phyloP scores from a whole-genome alignment of 2,113 vertebrate species.

The Apaloderma vittatum region DNA sequence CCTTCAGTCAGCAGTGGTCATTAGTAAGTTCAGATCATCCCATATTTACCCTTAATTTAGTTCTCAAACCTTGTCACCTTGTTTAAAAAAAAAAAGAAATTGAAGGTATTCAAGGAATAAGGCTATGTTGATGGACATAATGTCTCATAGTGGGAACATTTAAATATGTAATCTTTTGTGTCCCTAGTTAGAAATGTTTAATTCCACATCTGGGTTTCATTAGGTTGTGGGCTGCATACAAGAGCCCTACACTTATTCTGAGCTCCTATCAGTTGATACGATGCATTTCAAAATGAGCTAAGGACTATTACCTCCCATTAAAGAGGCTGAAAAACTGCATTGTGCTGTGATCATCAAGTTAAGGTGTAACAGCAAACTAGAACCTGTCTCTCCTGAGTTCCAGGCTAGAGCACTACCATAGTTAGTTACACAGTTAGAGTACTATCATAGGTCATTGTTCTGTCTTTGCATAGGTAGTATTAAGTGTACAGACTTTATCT shows the following conservation, averaged over 20 bases:
- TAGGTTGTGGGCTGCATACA: background rate
- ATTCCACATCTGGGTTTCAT: background rate
- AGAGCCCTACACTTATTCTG: background rate
- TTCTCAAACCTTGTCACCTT: background rate
- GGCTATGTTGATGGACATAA: background rate
- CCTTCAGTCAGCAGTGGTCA: background rate
- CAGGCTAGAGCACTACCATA: background rate
- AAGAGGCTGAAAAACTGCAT: background rate
- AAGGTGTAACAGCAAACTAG: background rate
- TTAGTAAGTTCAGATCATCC: background rate
- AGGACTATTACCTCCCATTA: background rate
- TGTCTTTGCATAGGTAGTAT: background rate
- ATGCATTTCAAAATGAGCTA: background rate
- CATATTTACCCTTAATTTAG: background rate
- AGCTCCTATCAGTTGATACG: background rate
- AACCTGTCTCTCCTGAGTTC: background rate
- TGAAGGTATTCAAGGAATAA: background rate
- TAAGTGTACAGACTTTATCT: background rate
- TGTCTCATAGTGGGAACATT: background rate
- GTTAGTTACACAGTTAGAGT: no score
- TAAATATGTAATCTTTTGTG: background rate
- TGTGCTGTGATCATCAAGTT: background rate
- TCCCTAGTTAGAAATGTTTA: background rate
- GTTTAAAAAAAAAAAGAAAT: background rate
- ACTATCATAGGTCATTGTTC: fast-evolving